phyloP scores from a whole-genome alignment of 2,888 invertebrate genomes.

The Harpagoxenus sublaevis region DNA sequence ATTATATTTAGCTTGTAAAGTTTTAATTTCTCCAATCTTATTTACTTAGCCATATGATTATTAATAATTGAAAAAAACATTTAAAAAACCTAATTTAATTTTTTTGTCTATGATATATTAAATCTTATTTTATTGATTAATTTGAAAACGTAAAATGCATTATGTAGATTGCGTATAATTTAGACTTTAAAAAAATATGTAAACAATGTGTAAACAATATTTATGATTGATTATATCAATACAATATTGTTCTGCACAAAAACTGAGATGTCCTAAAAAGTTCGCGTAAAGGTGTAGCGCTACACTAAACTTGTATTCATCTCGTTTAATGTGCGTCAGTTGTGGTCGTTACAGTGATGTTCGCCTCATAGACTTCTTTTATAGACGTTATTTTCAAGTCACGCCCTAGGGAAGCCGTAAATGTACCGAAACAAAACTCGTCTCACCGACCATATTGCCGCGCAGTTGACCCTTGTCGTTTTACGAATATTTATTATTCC shows the following conservation, averaged over 20 bases:
- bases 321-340: slow-evolving; percentile 20
- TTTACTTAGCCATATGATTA: not conserved
- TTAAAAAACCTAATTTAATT: not conserved
- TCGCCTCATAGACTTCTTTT: slow-evolving; percentile 70
- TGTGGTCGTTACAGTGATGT: slow-evolving; percentile 52
- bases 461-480: slow-evolving; percentile 26
- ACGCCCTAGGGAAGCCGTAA: slow-evolving; percentile 18
- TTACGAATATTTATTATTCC: slow-evolving; percentile 57
- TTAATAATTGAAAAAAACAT: not conserved
- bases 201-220: not conserved
- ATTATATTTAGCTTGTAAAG: not conserved
- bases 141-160: not conserved
- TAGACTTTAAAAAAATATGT: not conserved
- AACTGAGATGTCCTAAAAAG: not conserved
- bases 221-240: not conserved
- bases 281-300: not conserved
- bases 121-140: not conserved
- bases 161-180: not conserved
- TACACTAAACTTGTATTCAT: slow-evolving; percentile 43
- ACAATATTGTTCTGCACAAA: not conserved
- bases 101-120: not conserved
- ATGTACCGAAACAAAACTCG: slow-evolving; percentile 35
- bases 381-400: slow-evolving; percentile 63
- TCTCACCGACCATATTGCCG: slow-evolving; percentile 23
- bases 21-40: not conserved